Base-by-base conservation (phyloP, 2,888 invertebrate species). In the Morpho deidamia region DNA sequence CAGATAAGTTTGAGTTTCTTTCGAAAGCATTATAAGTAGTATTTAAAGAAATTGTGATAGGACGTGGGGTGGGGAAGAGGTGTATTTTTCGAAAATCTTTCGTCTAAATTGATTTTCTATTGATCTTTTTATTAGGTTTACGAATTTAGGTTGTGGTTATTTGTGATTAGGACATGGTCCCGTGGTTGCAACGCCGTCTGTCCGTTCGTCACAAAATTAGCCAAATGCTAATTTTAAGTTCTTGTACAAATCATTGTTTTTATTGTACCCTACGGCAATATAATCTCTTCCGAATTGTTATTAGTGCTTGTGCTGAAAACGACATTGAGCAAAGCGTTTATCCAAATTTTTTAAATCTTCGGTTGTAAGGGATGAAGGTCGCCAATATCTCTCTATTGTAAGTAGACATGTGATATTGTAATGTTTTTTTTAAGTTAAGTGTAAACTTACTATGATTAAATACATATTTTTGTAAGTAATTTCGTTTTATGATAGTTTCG, bases 321-420 rank as follows among this genome's bases (percentile, higher is more conserved):
- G 47, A 74, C 72, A 50, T 50, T 50, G 51, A 51, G 55, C 55
- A 50, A 42, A 55, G 52, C 75, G 71, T 76, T 66, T 75, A 75
- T 76, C 75, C 72, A 74, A 75, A 72, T 70, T 74, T 74, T 74
- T 66, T 73, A 72, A 76, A 11, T 54, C 43, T 48, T 80, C 66
- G 72, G 72, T 76, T 74, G 67, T 75, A 81, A 78, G 72, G 72
- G 66, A 74, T 67, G 68, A 66, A 72, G 57, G 75, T 79, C 81
- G 83, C 85, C 87, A 86, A 88, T 87, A 87, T 88, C 88, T 89
- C 85, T 88, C 88, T 87, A 87, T 87, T 87, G 74, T 90, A 85
- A 89, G 88, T 90, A 90, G 90, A 88, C 81, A 86, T 90, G 90
- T 90, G 90, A 90, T 90, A 90, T 89, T 89, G 89, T 88, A 88